phyloP scores from a whole-genome alignment of 2,888 invertebrate species.

The Protodeltote pygarga region DNA sequence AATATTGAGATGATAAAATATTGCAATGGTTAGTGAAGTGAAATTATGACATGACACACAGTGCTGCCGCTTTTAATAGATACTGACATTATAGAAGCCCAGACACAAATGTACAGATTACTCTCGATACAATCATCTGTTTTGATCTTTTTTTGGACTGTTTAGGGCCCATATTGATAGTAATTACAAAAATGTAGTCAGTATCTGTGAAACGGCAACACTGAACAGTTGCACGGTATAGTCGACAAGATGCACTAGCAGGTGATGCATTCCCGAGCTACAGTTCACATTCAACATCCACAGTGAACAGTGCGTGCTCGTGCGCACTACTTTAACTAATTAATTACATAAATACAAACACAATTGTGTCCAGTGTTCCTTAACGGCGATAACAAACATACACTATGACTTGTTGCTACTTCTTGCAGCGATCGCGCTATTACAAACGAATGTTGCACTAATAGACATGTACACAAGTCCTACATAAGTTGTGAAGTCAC shows the following conservation, averaged over 20 bases:
- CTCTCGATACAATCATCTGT: no score
- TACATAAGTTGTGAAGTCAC: conserved; percentile 4
- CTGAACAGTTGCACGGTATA: conserved; percentile 14
- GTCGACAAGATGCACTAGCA: conserved; percentile 61
- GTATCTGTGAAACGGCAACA: conserved; percentile 22
- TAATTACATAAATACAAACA: conserved; percentile 30
- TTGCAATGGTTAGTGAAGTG: conserved; percentile 35
- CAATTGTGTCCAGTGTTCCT: conserved; percentile 16
- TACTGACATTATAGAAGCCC: no score
- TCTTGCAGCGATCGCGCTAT: conserved; percentile 4
- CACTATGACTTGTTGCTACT: conserved; percentile 5
- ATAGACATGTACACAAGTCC: neutral
- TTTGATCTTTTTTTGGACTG: no score
- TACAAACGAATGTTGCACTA: conserved; percentile 8
- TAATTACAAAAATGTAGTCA: neutral
- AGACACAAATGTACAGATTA: no score
- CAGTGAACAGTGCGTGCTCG: conserved; percentile 58
- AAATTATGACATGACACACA: conserved; percentile 13
- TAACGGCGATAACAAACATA: conserved; percentile 4
- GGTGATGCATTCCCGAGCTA: conserved; percentile 74
- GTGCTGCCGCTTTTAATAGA: conserved; percentile 24
- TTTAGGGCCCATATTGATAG: no score
- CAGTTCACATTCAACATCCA: conserved; percentile 82
- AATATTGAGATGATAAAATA: conserved; percentile 6
- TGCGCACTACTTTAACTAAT: conserved; percentile 55